These are phyloP conservation scores for Dromius quadrimaculatus DNA, from an alignment of 2,888 invertebrate genomes.

Conservation along the genomic window DNA sequence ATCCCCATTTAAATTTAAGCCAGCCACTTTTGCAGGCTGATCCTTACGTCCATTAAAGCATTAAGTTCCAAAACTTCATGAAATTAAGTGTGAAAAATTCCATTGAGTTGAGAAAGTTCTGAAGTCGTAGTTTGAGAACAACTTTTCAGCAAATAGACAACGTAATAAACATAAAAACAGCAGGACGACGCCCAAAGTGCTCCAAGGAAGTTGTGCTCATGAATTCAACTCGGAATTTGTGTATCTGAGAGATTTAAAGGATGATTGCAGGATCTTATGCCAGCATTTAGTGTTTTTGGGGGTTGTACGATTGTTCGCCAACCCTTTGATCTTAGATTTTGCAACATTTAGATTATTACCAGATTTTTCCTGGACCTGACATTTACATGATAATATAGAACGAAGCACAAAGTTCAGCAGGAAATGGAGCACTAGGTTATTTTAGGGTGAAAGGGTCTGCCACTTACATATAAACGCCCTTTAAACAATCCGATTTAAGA, in stretches of 20 bases:
- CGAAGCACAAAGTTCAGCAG: conserved; percentile 7
- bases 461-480: too few relatives aligned
- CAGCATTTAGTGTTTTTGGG: conserved; percentile 7
- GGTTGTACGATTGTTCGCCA: neutral
- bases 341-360: conserved; percentile 3
- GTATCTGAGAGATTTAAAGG: neutral
- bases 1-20: conserved; percentile 38
- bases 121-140: neutral
- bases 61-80: conserved; percentile 38
- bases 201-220: neutral
- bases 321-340: neutral
- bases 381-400: conserved; percentile 12
- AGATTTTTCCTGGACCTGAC: conserved; percentile 1
- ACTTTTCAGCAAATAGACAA: conserved; percentile 10
- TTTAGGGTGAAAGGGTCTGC: too few relatives aligned
- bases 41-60: conserved; percentile 22
- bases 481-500: too few relatives aligned
- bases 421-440: neutral
- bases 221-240: neutral
- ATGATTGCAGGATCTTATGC: too few relatives aligned
- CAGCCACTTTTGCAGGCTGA: neutral
- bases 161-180: conserved; percentile 22
- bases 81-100: conserved; percentile 42
- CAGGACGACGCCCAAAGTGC: neutral
- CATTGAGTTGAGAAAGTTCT: conserved; percentile 1